Percentiles rank a stretch among this genome's conserved stretches.
Conservation (phyloP, 2,113 vertebrate species). For the Ochotona princeps region DNA sequence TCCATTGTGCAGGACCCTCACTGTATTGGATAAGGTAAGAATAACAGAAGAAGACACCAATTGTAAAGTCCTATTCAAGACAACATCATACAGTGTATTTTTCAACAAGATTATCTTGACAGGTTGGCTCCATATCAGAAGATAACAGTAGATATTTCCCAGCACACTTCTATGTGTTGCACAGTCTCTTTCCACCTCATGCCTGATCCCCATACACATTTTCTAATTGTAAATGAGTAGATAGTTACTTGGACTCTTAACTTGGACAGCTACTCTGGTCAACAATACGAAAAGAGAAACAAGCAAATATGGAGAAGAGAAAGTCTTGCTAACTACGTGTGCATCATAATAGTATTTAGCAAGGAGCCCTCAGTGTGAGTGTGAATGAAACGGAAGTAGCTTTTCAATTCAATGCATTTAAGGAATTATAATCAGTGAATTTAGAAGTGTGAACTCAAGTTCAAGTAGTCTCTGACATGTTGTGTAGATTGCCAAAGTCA, state of each 20-base stretch:
- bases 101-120: slow-evolving; percentile 8
- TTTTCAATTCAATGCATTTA: neutral
- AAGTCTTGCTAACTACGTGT: neutral
- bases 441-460: neutral
- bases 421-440: neutral
- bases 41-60: slow-evolving; percentile 64
- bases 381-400: neutral
- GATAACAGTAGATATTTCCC: slow-evolving; percentile 31
- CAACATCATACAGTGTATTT: slow-evolving; percentile 47
- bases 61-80: slow-evolving; percentile 37
- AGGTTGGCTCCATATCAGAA: neutral
- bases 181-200: neutral
- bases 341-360: neutral
- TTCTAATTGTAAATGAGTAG: slow-evolving; percentile 25
- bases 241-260: too few species aligned
- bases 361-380: neutral
- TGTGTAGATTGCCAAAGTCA: neutral
- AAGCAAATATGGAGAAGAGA: neutral
- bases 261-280: neutral
- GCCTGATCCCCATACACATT: accelerated
- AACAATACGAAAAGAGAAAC: neutral
- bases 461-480: neutral
- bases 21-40: slow-evolving; percentile 66
- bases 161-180: neutral
- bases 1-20: slow-evolving; percentile 34